A percentile compares a stretch with the other conserved stretches of the same genome.
These are phyloP conservation scores for Herpetotheres cachinnans DNA, from an alignment of 2,113 vertebrate genomes.

Conservation along the genomic window DNA sequence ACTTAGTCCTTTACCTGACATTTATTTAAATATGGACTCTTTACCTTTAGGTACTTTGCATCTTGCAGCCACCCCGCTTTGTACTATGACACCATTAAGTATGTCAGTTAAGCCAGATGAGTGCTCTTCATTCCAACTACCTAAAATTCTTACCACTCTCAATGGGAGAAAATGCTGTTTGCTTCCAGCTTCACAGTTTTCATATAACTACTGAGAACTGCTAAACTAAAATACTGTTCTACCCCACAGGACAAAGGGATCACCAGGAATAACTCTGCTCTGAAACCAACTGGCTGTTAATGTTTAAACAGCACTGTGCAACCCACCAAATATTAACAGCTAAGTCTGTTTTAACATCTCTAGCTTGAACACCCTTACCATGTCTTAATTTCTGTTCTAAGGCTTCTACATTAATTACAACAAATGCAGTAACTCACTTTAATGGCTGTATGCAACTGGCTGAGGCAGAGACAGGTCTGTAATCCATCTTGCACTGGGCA, in stretches of 20 bases:
- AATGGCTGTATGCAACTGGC: neutral
- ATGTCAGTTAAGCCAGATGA: neutral
- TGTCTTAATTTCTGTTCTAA: neutral
- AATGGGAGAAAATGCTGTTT: neutral
- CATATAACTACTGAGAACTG: neutral
- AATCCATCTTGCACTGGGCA: neutral
- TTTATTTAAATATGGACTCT: neutral
- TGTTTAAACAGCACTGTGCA: neutral
- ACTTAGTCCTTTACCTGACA: neutral
- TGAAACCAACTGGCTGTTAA: neutral
- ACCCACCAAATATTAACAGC: neutral
- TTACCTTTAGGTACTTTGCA: neutral
- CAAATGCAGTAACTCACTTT: neutral
- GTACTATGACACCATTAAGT: accelerated
- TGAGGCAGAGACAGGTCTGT: neutral
- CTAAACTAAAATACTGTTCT: neutral
- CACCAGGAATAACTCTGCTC: neutral
- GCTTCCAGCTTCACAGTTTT: neutral
- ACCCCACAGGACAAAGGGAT: neutral
- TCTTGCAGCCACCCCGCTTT: neutral
- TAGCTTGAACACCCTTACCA: neutral
- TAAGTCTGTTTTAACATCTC: neutral
- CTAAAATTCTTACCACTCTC: neutral
- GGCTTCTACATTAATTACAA: neutral
- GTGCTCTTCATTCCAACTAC: neutral